These are phyloP conservation scores for Thelaira solivaga DNA, from an alignment of 2,888 invertebrate species.

Conservation along the genomic window DNA sequence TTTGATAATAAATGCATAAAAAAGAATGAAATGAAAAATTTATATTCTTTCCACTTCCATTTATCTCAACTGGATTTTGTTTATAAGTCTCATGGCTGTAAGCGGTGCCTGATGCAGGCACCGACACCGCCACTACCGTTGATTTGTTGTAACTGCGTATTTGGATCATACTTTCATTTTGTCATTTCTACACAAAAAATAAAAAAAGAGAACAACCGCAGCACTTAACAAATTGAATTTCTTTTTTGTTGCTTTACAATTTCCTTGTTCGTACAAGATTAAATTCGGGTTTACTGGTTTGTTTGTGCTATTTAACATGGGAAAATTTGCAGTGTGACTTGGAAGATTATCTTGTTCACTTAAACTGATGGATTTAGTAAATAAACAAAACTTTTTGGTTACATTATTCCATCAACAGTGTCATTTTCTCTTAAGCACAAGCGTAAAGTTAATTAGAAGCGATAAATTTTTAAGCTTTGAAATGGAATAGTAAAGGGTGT, in stretches of 20 bases:
- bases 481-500: no score
- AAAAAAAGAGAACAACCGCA: no score
- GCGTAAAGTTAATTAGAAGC: no score
- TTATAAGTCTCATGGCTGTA: neutral
- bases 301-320: neutral
- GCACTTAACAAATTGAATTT: slow-evolving; percentile 16
- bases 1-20: neutral
- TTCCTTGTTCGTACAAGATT: neutral
- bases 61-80: neutral
- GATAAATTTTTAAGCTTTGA: no score
- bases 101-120: neutral
- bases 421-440: no score
- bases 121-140: no score
- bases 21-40: neutral
- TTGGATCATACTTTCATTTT: neutral
- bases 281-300: neutral
- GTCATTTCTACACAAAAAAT: neutral
- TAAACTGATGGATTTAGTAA: no score
- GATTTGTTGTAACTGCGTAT: neutral
- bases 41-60: neutral
- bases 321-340: no score
- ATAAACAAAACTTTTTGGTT: no score
- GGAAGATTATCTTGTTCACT: no score
- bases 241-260: neutral
- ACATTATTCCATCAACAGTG: no score